Percentiles rank a stretch among this genome's conserved stretches.
Conservation (phyloP, 2,113 vertebrate species). For the Colistium nudipinnis region DNA sequence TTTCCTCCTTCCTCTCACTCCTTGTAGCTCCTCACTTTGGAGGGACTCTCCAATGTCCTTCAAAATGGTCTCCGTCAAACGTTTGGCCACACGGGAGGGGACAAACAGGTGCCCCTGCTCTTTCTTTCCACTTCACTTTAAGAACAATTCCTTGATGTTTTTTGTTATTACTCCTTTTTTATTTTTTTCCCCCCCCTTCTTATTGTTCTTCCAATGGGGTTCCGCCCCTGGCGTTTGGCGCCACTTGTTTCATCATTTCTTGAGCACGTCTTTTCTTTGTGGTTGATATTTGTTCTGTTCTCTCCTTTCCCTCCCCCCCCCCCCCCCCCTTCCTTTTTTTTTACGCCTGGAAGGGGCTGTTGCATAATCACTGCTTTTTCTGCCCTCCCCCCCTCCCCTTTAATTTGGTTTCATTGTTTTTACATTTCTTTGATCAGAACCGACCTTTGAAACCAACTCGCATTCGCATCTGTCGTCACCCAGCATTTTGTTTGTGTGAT, state of each 20-base stretch:
- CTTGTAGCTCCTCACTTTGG: constrained; percentile 96
- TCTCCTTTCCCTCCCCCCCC: neutral
- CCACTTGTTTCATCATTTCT: neutral
- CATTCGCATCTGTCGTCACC: neutral
- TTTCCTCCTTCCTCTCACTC: constrained; percentile 74
- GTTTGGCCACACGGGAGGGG: constrained; percentile 93
- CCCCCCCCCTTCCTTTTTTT: neutral
- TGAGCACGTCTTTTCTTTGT: neutral
- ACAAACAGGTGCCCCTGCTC: constrained; percentile 92
- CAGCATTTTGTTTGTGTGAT: neutral
- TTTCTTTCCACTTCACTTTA: constrained; percentile 39
- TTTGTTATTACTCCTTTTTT: neutral
- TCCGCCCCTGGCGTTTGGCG: neutral
- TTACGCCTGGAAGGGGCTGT: neutral
- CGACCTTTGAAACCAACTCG: constrained; percentile 7
- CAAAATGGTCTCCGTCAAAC: constrained; percentile 98
- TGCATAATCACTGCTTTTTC: constrained; percentile 1
- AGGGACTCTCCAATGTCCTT: constrained; percentile 97
- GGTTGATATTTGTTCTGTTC: constrained; percentile 2
- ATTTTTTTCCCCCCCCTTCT: constrained; percentile 22
- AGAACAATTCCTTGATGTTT: neutral
- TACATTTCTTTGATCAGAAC: neutral
- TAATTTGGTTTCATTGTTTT: too few species aligned
- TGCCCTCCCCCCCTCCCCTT: too few species aligned
- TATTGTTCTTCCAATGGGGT: constrained; percentile 30